Percentiles rank a stretch among this genome's conserved stretches.
phyloP scores from a whole-genome alignment of 2,888 invertebrate species.

The Chloroclysta siterata region DNA sequence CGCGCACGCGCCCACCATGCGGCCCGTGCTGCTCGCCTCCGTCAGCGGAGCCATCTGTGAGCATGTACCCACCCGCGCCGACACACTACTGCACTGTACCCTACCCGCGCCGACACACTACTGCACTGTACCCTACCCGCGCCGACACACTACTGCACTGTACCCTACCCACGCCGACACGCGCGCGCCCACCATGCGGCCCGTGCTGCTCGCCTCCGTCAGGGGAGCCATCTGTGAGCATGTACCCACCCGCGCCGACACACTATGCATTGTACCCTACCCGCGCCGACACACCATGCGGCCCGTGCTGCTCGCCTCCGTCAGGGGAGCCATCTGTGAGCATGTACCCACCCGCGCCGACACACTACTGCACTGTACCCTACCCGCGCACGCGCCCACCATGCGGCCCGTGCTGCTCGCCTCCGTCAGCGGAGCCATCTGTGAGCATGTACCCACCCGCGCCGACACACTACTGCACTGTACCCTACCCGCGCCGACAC shows the following conservation, averaged over 20 bases:
- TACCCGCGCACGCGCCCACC: conserved; percentile 94
- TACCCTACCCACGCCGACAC: conserved; percentile 91
- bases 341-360: no score
- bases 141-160: no score
- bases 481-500: no score
- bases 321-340: no score
- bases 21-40: conserved; percentile 93
- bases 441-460: conserved; percentile 87
- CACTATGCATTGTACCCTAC: no score
- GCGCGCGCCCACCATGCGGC: conserved; percentile 94
- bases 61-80: conserved; percentile 87
- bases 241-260: conserved; percentile 86
- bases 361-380: no score
- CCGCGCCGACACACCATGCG: no score
- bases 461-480: conserved; percentile 46
- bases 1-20: conserved; percentile 94
- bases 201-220: conserved; percentile 91
- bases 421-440: conserved; percentile 88
- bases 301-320: no score
- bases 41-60: conserved; percentile 88
- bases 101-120: no score
- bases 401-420: conserved; percentile 95
- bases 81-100: no score
- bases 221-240: conserved; percentile 88
- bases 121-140: no score